Evolutionary conservation across 2,113 vertebrate genomes (phyloP).

Genomic region (Fulica atra): DNA sequence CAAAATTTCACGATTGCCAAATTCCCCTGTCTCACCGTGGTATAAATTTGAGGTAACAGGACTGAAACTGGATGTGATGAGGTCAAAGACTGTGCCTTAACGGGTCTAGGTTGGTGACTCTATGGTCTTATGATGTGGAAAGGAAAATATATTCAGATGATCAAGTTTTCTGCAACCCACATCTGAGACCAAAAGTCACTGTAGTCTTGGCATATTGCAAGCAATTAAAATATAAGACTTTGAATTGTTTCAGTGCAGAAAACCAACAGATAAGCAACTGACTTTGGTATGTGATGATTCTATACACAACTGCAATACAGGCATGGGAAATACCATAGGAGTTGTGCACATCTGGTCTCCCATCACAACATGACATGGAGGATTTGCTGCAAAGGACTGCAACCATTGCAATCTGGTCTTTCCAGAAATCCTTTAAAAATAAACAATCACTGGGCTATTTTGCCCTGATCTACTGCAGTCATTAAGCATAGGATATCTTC

Average conservation of each 20-base stretch:
- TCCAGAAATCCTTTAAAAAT: background rate
- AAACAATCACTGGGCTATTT: background rate
- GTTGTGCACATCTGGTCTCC: background rate
- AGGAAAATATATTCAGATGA: background rate
- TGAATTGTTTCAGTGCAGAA: background rate
- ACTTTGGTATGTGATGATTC: background rate
- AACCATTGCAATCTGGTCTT: background rate
- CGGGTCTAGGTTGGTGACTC: background rate
- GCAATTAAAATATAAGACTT: background rate
- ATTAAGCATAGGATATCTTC: background rate
- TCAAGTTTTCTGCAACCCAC: background rate
- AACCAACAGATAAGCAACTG: background rate
- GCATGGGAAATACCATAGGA: background rate
- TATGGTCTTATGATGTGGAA: background rate
- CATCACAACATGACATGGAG: accelerated
- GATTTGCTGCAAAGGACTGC: background rate
- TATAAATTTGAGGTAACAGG: background rate
- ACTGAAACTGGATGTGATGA: background rate
- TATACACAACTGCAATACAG: background rate
- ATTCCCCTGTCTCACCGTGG: background rate
- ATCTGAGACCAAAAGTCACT: background rate
- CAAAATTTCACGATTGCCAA: background rate
- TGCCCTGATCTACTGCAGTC: background rate
- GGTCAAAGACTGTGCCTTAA: background rate
- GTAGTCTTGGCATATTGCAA: background rate